Evolutionary conservation across 2,888 invertebrate species (phyloP).

Genomic region (Erebia palarica): DNA sequence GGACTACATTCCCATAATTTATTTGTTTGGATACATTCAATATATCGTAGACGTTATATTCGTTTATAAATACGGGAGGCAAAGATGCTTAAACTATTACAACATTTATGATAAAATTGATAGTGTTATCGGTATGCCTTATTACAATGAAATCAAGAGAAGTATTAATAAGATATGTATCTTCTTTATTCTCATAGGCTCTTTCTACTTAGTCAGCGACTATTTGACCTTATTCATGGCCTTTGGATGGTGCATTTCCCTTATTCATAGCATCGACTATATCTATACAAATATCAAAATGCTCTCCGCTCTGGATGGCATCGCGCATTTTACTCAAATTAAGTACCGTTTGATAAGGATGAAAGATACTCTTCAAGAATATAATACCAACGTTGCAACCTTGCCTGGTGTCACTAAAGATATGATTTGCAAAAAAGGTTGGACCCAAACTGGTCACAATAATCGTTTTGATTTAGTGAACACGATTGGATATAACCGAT

Average conservation of each 20-base stretch:
- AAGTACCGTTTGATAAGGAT: constrained; percentile 38
- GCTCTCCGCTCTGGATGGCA: constrained; percentile 34
- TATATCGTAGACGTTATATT: constrained; percentile 36
- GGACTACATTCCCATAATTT: constrained; percentile 29
- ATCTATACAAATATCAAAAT: constrained; percentile 34
- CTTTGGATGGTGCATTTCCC: constrained; percentile 30
- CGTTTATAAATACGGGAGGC: constrained; percentile 39
- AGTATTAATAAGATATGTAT: constrained; percentile 25
- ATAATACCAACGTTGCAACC: constrained; percentile 23
- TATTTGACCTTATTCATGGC: constrained; percentile 23
- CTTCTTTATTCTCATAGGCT: constrained; percentile 18
- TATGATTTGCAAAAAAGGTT: constrained; percentile 15
- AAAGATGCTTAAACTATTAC: constrained; percentile 33
- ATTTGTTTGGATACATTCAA: constrained; percentile 35
- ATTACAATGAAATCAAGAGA: constrained; percentile 33
- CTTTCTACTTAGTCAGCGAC: constrained; percentile 20
- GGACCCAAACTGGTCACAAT: constrained; percentile 4
- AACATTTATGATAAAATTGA: constrained; percentile 38
- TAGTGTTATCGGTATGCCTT: constrained; percentile 30
- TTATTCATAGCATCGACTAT: constrained; percentile 31
- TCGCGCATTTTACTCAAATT: constrained; percentile 36
- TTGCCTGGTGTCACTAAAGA: constrained; percentile 22
- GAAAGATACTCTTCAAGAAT: constrained; percentile 34
- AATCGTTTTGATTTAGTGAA: constrained; percentile 25
- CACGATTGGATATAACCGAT: constrained; percentile 12